Evolutionary conservation across 2,888 invertebrate species (phyloP).

Genomic region (Pandemis heparana): DNA sequence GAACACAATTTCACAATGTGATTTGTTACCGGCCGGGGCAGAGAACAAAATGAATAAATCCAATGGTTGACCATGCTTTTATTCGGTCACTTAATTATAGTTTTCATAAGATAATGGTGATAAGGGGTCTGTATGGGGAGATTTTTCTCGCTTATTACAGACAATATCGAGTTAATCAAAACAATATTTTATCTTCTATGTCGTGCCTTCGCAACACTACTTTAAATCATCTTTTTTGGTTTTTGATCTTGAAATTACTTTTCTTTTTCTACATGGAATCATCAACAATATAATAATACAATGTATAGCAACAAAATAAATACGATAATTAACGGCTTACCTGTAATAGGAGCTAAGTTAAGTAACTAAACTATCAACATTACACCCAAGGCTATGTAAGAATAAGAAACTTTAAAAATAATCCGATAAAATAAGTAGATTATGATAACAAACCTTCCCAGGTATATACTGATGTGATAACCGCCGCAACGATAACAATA

Average conservation of each 20-base stretch:
- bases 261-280: not conserved
- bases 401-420: not conserved
- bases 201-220: not conserved
- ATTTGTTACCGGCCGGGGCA: constrained; percentile 16
- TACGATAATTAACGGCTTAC: not conserved
- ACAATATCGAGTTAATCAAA: not conserved
- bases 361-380: not conserved
- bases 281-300: not conserved
- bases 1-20: not conserved
- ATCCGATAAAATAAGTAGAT: not conserved
- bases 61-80: constrained; percentile 20
- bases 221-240: not conserved
- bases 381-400: not conserved
- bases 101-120: constrained; percentile 29
- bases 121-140: constrained; percentile 13
- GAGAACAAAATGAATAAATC: constrained; percentile 18
- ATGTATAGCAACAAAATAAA: not conserved
- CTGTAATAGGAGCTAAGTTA: not conserved
- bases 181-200: not conserved
- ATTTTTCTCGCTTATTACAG: not conserved
- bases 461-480: not conserved
- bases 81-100: constrained; percentile 3
- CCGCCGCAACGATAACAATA: not conserved
- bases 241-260: not conserved
- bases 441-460: constrained; percentile 3